These are phyloP conservation scores for Physocephala rufipes DNA, from an alignment of 2,888 invertebrate genomes.

Conservation along the genomic window DNA sequence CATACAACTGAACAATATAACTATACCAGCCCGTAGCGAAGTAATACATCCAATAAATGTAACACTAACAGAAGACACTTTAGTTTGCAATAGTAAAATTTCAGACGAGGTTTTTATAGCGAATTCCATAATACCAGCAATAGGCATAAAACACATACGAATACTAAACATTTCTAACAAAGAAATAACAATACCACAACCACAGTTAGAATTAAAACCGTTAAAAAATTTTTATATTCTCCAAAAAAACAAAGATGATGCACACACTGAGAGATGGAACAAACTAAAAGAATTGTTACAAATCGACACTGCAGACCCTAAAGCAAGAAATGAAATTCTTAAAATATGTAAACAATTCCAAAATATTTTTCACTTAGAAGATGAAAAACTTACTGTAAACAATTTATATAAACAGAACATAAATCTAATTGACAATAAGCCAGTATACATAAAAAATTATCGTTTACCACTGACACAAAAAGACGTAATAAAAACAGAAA, in stretches of 20 bases:
- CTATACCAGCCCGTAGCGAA: too few species aligned
- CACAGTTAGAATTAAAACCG: not conserved
- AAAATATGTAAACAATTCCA: not conserved
- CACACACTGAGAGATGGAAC: too few species aligned
- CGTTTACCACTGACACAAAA: conserved; percentile 1
- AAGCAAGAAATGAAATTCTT: not conserved
- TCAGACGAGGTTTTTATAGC: too few species aligned
- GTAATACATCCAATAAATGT: too few species aligned
- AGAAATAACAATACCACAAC: not conserved
- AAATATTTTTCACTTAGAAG: not conserved
- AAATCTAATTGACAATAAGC: not conserved
- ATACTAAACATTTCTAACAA: too few species aligned
- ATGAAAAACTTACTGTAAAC: not conserved
- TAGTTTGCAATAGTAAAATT: too few species aligned
- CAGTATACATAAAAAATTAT: conserved; percentile 11
- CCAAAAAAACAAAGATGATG: not conserved
- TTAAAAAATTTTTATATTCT: not conserved
- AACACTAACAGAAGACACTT: too few species aligned
- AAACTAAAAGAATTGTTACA: not conserved
- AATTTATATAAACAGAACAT: not conserved
- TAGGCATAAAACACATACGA: too few species aligned
- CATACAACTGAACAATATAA: too few species aligned
- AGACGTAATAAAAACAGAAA: not conserved
- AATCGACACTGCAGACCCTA: not conserved
- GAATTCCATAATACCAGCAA: too few species aligned